Percentiles rank a stretch among this genome's conserved stretches.
These are phyloP conservation scores for Macropodus opercularis DNA, from an alignment of 2,797 vertebrate genomes.

Conservation along the genomic window DNA sequence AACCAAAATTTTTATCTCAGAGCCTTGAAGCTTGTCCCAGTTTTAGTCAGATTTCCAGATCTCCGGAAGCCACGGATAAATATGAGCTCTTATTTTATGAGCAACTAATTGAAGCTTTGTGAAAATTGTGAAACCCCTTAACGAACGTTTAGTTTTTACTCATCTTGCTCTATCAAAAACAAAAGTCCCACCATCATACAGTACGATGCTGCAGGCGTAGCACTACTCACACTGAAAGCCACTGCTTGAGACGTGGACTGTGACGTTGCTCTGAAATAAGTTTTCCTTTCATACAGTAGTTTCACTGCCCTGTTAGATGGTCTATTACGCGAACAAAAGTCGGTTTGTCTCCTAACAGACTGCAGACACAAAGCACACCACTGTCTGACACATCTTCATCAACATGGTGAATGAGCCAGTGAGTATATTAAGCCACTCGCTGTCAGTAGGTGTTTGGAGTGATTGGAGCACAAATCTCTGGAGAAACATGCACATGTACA, in stretches of 20 bases:
- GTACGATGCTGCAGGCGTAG: background rate
- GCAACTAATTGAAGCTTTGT: constrained; percentile 10
- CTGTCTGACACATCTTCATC: constrained; percentile 51
- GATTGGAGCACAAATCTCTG: constrained; percentile 41
- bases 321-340: constrained; percentile 28
- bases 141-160: background rate
- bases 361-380: constrained; percentile 46
- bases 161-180: too few relatives aligned
- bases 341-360: constrained; percentile 25
- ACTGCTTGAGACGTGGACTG: background rate
- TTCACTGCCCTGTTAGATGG: constrained; percentile 14
- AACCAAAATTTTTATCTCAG: constrained; percentile 22
- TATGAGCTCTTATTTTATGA: constrained; percentile 52
- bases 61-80: constrained; percentile 54
- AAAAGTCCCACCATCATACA: background rate
- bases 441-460: constrained; percentile 42
- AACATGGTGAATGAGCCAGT: constrained; percentile 39
- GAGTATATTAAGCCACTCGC: constrained; percentile 43
- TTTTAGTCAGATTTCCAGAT: constrained; percentile 47
- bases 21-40: constrained; percentile 39
- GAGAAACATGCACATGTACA: constrained; percentile 23
- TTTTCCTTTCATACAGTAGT: constrained; percentile 20
- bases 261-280: constrained; percentile 8
- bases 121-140: background rate
- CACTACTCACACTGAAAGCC: constrained; percentile 1